Evolutionary conservation across 1,140 invertebrate species (phyloP), one percentile per base, ranked within the genome.

Genomic region (Oscheius sp.): DNA sequence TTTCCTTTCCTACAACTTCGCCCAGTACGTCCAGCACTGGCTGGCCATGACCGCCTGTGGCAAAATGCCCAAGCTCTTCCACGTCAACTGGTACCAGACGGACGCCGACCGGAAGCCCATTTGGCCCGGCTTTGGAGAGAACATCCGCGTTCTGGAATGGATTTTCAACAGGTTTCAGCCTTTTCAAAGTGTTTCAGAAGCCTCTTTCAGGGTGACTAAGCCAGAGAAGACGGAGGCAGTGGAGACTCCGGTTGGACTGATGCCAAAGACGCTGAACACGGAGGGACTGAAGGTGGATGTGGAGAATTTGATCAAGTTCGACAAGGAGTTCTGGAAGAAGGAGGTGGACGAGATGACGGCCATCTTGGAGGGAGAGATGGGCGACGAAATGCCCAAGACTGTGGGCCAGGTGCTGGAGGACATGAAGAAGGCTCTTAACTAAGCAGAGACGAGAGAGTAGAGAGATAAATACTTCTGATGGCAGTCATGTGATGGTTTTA

Each of bases 51-150:
- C 49, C 10, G 61, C 38, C 28, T 49, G 49, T 23, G 32, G 34
- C n/a, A 68, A 68, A 36, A 38, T 55, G 29, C 67, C 67, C 28
- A 45, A 58, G 52, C 35, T 59, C 32, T 68, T 68, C 67, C 67
- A 68, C 13, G 67, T 68, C 52, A 68, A 68, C 55, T 68, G 67
- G 67, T 68, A 58, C 45, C 67, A 55, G 13, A 28, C 36, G 67
- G 55, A 49, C 7, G n/a, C 7, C 38, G 35, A 58, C 35, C 36
- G 55, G 20, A 58, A 59, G 55, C 35, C 55, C 67, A 36, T 73
- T n/a, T 73, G 70, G 70, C 70, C 70, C n/a, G 70, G 70, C 62
- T 73, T 42, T 35, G 70, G 70, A 73, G 70, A 73, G 18, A 73
- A 73, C 35, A 71, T 71, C 23, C 58, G 68, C 42, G 58, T 71